phyloP scores from a whole-genome alignment of 2,113 vertebrate species.

The Paracanthobrama guichenoti region DNA sequence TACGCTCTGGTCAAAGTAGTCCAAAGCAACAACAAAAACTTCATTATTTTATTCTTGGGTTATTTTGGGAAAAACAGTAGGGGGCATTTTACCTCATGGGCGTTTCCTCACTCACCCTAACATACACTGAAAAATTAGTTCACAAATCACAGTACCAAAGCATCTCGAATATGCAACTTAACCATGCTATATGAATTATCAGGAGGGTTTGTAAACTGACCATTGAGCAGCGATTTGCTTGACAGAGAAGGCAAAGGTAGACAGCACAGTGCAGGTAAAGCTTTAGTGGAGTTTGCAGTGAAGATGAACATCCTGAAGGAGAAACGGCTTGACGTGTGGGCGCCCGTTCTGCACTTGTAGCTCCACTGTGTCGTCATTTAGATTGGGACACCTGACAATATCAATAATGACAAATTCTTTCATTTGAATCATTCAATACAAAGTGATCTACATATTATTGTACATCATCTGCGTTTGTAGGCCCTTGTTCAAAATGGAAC shows the following conservation, averaged over 20 bases:
- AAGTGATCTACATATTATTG: background rate
- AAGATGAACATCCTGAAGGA: conserved; percentile 73
- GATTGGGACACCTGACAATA: conserved; percentile 68
- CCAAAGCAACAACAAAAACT: too few relatives aligned
- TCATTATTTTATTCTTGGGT: too few relatives aligned
- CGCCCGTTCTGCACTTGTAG: conserved; percentile 67
- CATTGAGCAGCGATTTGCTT: conserved; percentile 54
- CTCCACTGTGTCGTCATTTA: conserved; percentile 61
- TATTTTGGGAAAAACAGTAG: too few relatives aligned
- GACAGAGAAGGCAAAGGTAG: conserved; percentile 66
- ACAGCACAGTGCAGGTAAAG: conserved; percentile 71
- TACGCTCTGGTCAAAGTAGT: too few relatives aligned
- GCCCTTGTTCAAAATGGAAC: too few relatives aligned
- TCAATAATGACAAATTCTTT: background rate
- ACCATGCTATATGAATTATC: background rate
- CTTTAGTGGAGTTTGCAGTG: conserved; percentile 44
- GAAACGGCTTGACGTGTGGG: conserved; percentile 67
- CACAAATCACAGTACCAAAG: background rate
- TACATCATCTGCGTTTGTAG: background rate
- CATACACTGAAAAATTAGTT: too few relatives aligned
- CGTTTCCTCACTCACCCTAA: too few relatives aligned
- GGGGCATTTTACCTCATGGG: too few relatives aligned
- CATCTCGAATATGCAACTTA: too few relatives aligned
- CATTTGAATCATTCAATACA: too few relatives aligned
- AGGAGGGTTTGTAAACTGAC: conserved; percentile 57